Conservation (phyloP, 1,140 invertebrate genomes). For the Ooceraea biroi region DNA sequence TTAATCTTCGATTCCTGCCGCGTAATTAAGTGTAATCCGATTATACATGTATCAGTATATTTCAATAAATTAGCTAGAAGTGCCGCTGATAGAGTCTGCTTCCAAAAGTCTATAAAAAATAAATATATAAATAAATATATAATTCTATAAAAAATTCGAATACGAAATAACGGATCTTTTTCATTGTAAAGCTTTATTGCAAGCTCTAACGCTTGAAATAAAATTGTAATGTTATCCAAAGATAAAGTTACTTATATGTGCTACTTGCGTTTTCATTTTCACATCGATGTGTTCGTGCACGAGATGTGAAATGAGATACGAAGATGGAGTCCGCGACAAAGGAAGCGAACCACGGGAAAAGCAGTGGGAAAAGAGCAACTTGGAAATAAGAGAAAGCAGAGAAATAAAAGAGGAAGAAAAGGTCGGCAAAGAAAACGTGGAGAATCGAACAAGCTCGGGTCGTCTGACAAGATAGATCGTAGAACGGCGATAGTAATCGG, state of each 20-base stretch:
- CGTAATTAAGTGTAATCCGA: conserved; percentile 61
- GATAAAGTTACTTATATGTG: background rate
- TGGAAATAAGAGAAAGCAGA: conserved; percentile 32
- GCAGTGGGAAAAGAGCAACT: conserved; percentile 29
- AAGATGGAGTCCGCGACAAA: conserved; percentile 11
- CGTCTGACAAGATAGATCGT: conserved; percentile 54
- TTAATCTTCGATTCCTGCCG: conserved; percentile 60
- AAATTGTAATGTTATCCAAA: background rate
- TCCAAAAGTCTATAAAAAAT: too few relatives aligned
- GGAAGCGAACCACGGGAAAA: conserved; percentile 31
- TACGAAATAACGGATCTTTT: conserved; percentile 12
- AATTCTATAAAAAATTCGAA: too few relatives aligned
- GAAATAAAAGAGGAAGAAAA: conserved; percentile 6
- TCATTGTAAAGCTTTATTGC: background rate
- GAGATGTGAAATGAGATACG: conserved; percentile 40
- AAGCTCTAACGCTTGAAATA: background rate
- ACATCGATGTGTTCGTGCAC: conserved; percentile 1
- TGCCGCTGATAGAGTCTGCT: background rate
- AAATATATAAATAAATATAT: too few relatives aligned
- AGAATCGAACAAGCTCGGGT: conserved; percentile 53
- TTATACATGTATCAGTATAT: conserved; percentile 48
- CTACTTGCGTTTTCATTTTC: conserved; percentile 47
- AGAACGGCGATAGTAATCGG: conserved; percentile 50
- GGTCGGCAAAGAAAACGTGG: conserved; percentile 35
- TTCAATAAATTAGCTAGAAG: conserved; percentile 39